phyloP scores from a whole-genome alignment of 1,140 invertebrate genomes.

The Cardiocondyla obscurior region DNA sequence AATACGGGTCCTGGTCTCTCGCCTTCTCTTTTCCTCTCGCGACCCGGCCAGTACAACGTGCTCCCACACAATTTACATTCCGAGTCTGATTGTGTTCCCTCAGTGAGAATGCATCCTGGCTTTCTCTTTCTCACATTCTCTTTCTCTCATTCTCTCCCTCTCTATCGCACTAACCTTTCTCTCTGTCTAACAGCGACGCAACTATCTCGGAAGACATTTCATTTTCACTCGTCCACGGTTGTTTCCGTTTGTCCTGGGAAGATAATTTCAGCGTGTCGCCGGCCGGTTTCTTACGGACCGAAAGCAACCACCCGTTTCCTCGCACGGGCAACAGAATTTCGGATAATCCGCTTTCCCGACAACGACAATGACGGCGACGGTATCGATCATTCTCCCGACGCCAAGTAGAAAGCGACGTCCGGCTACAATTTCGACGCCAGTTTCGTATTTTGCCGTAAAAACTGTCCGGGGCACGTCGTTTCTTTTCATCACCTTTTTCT shows the following conservation, averaged over 20 bases:
- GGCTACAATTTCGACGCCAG: background rate
- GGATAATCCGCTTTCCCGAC: background rate
- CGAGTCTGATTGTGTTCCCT: constrained; percentile 62
- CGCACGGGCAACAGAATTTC: constrained; percentile 1
- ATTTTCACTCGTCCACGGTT: constrained; percentile 66
- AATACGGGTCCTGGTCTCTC: constrained; percentile 58
- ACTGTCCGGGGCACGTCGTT: background rate
- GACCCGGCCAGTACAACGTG: constrained; percentile 16
- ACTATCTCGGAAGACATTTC: constrained; percentile 81
- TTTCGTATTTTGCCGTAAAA: background rate
- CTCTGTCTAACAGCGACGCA: constrained; percentile 64
- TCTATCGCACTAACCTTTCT: constrained; percentile 15
- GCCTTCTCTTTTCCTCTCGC: constrained; percentile 3
- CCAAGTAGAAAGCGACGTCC: constrained; percentile 27
- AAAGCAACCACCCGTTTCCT: constrained; percentile 14
- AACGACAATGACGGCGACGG: background rate
- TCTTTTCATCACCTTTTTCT: no score
- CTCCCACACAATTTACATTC: constrained; percentile 66
- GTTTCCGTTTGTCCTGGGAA: constrained; percentile 32
- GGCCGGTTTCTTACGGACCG: constrained; percentile 14
- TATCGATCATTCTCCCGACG: constrained; percentile 55
- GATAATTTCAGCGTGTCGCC: constrained; percentile 40
- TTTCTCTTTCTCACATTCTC: constrained; percentile 3
- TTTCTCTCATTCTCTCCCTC: background rate
- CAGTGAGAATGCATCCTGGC: constrained; percentile 66